phyloP scores from a whole-genome alignment of 2,888 invertebrate genomes.

The Heliconius cydno region DNA sequence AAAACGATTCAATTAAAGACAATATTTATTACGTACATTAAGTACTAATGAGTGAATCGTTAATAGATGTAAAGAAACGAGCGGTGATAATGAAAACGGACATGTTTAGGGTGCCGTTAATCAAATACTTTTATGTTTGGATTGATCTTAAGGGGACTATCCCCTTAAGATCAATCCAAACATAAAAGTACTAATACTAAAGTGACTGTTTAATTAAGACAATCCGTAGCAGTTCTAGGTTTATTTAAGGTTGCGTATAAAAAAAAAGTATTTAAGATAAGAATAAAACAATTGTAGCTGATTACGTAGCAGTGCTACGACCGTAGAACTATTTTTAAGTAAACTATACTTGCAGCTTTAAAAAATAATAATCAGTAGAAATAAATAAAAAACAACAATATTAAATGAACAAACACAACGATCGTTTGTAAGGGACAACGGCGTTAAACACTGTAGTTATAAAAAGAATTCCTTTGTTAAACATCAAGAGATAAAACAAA shows the following conservation, averaged over 20 bases:
- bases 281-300: no score
- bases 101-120: constrained; percentile 30
- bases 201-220: neutral
- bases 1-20: constrained; percentile 12
- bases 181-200: no score
- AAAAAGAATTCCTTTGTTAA: constrained; percentile 28
- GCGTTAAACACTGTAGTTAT: constrained; percentile 12
- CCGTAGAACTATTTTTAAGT: no score
- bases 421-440: neutral
- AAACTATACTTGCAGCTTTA: no score
- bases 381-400: no score
- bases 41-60: constrained; percentile 23
- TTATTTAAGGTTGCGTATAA: neutral
- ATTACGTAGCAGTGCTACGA: no score
- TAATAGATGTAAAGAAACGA: neutral
- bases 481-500: constrained; percentile 51
- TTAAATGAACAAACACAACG: no score
- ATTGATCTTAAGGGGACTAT: constrained; percentile 24
- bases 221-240: neutral
- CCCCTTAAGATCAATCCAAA: no score
- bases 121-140: constrained; percentile 25
- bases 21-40: constrained; percentile 33
- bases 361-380: no score
- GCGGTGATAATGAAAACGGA: constrained; percentile 39
- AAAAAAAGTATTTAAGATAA: no score